These are phyloP conservation scores for Trichosurus vulpecula DNA, from an alignment of 2,797 vertebrate species.

Conservation along the genomic window DNA sequence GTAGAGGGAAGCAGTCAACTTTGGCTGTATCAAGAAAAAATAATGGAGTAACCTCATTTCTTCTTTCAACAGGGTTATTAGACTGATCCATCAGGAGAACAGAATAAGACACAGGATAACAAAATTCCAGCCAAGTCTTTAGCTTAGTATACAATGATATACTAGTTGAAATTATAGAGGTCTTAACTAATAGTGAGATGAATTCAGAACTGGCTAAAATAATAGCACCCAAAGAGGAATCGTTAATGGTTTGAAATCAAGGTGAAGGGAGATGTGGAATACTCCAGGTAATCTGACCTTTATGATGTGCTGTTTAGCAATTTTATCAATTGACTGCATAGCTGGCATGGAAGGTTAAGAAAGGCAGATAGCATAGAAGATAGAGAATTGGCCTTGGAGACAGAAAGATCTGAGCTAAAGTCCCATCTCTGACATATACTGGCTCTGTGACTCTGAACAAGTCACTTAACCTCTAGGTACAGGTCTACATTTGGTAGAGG, in stretches of 20 bases:
- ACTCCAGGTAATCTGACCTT: not conserved
- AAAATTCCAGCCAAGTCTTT: not conserved
- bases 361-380: not conserved
- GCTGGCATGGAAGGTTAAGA: not conserved
- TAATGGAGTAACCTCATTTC: not conserved
- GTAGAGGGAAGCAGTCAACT: not conserved
- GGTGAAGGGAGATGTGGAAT: not conserved
- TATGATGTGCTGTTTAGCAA: not conserved
- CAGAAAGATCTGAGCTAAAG: slow-evolving; percentile 9
- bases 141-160: not conserved
- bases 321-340: not conserved
- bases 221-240: not conserved
- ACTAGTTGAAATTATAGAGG: not conserved
- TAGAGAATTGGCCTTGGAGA: slow-evolving; percentile 7
- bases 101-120: not conserved
- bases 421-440: not conserved
- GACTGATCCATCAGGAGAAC: not conserved
- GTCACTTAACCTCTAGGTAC: slow-evolving; percentile 1
- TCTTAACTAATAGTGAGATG: not conserved
- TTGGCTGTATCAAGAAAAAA: not conserved
- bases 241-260: not conserved
- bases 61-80: not conserved
- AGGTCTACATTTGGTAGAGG: not conserved
- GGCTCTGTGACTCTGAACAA: not conserved
- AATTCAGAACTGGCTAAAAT: not conserved